Percentiles rank a stretch among this genome's conserved stretches.
Evolutionary conservation across 1,140 invertebrate genomes (phyloP).

Genomic region (Camponotus pennsylvanicus): DNA sequence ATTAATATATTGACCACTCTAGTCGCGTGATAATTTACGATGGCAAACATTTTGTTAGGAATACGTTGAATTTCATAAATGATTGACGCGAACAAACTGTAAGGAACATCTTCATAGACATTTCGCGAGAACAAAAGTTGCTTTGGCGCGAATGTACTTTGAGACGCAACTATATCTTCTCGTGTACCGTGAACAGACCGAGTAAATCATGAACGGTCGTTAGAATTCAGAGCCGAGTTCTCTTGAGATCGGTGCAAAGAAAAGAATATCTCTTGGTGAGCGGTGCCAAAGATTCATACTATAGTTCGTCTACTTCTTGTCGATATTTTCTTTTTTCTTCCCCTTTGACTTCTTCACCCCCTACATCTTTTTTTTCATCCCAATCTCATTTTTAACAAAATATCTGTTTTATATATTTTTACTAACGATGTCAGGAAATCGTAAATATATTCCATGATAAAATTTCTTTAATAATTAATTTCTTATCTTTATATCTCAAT

Average conservation of each 20-base stretch:
- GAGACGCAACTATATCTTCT: constrained; percentile 30
- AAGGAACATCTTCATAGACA: background rate
- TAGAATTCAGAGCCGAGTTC: constrained; percentile 48
- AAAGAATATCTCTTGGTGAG: constrained; percentile 28
- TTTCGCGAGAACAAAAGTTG: constrained; percentile 51
- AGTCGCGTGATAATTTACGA: background rate
- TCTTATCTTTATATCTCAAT: background rate
- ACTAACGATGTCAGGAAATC: constrained; percentile 12
- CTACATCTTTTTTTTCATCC: background rate
- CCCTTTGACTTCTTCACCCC: background rate
- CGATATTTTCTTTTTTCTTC: constrained; percentile 12
- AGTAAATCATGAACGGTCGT: constrained; percentile 55
- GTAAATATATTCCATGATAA: background rate
- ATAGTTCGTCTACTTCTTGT: constrained; percentile 10
- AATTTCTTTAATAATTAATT: constrained; percentile 6
- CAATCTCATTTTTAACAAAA: background rate
- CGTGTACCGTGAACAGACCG: constrained; percentile 26
- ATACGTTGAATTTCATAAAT: constrained; percentile 16
- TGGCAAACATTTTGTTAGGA: background rate
- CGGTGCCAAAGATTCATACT: constrained; percentile 47
- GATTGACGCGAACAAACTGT: background rate
- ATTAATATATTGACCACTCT: too few species aligned
- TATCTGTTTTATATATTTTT: background rate
- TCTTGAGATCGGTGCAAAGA: constrained; percentile 13
- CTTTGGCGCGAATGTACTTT: constrained; percentile 5